These are phyloP conservation scores for Leptatherina wallacei DNA, from an alignment of 2,797 vertebrate species.

Conservation along the genomic window DNA sequence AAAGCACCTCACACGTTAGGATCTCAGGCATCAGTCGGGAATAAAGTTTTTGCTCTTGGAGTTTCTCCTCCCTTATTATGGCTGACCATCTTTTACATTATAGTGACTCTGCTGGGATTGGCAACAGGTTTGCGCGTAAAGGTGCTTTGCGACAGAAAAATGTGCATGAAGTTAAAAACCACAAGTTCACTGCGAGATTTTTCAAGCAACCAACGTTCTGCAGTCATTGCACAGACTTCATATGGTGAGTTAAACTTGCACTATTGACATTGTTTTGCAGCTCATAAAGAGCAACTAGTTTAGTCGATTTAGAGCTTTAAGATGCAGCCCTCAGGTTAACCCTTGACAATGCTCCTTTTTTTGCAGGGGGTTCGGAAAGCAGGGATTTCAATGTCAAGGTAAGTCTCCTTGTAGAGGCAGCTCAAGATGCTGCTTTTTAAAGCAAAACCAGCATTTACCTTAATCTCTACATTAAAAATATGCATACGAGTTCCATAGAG, in stretches of 20 bases:
- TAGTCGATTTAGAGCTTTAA: too few relatives aligned
- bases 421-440: background rate
- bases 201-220: slow-evolving; percentile 95
- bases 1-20: slow-evolving; percentile 25
- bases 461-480: too few relatives aligned
- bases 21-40: slow-evolving; percentile 29
- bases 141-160: slow-evolving; percentile 95
- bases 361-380: slow-evolving; percentile 97
- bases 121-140: slow-evolving; percentile 90
- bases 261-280: too few relatives aligned
- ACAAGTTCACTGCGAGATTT: slow-evolving; percentile 92
- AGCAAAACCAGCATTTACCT: too few relatives aligned
- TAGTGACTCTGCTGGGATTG: slow-evolving; percentile 87
- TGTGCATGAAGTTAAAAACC: slow-evolving; percentile 94
- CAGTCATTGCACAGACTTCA: slow-evolving; percentile 96
- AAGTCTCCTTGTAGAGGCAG: slow-evolving; percentile 58
- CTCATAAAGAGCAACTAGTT: too few relatives aligned
- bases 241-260: slow-evolving; percentile 84
- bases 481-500: too few relatives aligned
- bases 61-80: slow-evolving; percentile 76
- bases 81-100: slow-evolving; percentile 91
- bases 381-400: slow-evolving; percentile 99
- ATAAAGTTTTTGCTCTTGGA: slow-evolving; percentile 31
- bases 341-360: slow-evolving; percentile 16
- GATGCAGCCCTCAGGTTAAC: background rate